A percentile compares a stretch with the other conserved stretches of the same genome.
phyloP scores from a whole-genome alignment of 1,140 invertebrate genomes.

The Drosophila busckii region DNA sequence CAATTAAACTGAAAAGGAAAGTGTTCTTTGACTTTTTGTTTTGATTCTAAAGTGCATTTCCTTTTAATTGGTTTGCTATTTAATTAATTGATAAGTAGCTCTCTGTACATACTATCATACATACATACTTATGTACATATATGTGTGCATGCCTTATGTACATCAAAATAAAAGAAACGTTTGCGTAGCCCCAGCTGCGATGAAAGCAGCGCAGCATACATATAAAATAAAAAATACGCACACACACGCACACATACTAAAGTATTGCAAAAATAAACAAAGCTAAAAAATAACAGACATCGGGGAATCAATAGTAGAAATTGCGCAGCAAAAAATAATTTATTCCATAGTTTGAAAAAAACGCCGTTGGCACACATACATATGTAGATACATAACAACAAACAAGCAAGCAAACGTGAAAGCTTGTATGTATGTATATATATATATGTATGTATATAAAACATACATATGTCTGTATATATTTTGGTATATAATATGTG shows the following conservation, averaged over 20 bases:
- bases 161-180: constrained; percentile 26
- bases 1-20: too few relatives aligned
- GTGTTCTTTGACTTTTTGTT: too few relatives aligned
- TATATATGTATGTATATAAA: constrained; percentile 16
- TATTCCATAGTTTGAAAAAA: constrained; percentile 54
- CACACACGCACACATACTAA: too few relatives aligned
- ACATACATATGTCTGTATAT: constrained; percentile 2
- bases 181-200: constrained; percentile 31
- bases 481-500: not conserved
- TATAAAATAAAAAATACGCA: constrained; percentile 37
- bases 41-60: not conserved
- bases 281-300: constrained; percentile 14
- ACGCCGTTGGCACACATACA: constrained; percentile 40
- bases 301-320: constrained; percentile 64
- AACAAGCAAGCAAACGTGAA: not conserved
- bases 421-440: not conserved
- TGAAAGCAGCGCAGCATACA: constrained; percentile 6
- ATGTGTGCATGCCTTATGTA: not conserved
- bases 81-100: constrained; percentile 6
- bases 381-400: constrained; percentile 18
- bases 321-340: constrained; percentile 68
- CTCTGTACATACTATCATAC: constrained; percentile 21
- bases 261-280: constrained; percentile 27
- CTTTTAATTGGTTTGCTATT: constrained; percentile 5
- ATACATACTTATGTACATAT: constrained; percentile 7